Evolutionary conservation across 2,797 vertebrate species (phyloP), one percentile per base, ranked within the genome.

Genomic region (Coregonus ussuriensis): DNA sequence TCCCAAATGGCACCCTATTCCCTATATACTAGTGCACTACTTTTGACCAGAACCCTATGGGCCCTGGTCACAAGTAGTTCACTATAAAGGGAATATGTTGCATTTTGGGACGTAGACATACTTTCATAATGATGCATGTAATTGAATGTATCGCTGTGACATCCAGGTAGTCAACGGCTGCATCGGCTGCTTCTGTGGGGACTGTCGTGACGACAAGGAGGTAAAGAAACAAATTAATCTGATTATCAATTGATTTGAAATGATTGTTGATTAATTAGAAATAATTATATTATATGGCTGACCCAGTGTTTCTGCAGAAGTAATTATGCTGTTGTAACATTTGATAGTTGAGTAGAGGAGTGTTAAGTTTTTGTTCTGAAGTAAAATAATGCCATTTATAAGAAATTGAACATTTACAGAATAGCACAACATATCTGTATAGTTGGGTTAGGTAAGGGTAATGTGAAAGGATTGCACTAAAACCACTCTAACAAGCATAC

Each of bases 141-240:
- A 47, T 47, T 11, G 2, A 47, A 13, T 47, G 41, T 47, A 47
- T 47, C 41, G 3, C 81, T 95, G 95, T 29, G 90, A 85, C 78
- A 83, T 96, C 65, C 96, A 97, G 90, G 92, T 97, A 67, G 21
- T 98, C 87, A 99, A 97, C 0, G 96, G 96, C 80, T 94, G 94
- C 89, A 29, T 97, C 0, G 95, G 97, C 52, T 95, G 95, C 88
- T 75, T 97, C 82, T 47, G 41, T 0, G 96, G 96, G 29, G 93
- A 96, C 87, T 97, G 97, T 16, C 95, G 96, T 1, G 41, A 47
- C 9, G 41, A 47, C 41, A 90, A 92, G 63, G 91, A 94, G 21
- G 41, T 47, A 47, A 47, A 11, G 11, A 1, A 47, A 11, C 41
- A 3, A 47, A 47, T 3, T 9, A 0, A 47, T 41, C 41, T 41